Conservation (phyloP, 2,888 invertebrate genomes). For the Hecatera dysodea region DNA sequence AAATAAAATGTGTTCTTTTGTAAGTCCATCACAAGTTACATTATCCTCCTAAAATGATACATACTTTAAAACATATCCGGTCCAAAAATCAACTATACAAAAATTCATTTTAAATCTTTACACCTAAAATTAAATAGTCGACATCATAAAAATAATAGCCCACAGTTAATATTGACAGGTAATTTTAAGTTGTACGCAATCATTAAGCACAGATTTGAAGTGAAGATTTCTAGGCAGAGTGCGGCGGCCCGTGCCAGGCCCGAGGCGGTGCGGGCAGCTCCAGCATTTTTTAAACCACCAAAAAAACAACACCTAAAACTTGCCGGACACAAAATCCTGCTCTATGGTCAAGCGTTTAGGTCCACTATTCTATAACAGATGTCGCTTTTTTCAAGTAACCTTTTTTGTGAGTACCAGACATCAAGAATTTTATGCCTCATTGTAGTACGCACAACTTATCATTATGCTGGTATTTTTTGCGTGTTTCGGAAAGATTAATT, state of each 20-base stretch:
- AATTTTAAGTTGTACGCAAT: conserved; percentile 76
- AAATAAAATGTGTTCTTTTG: too few species aligned
- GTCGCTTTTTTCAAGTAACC: conserved; percentile 57
- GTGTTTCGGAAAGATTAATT: conserved; percentile 67
- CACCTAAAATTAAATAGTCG: conserved; percentile 67
- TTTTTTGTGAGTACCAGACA: conserved; percentile 68
- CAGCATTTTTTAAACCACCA: conserved; percentile 65
- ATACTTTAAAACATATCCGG: conserved; percentile 33
- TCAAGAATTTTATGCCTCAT: conserved; percentile 76
- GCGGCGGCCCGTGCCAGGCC: conserved; percentile 83
- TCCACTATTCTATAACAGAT: conserved; percentile 64
- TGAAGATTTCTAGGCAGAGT: conserved; percentile 80
- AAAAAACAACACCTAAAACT: conserved; percentile 59
- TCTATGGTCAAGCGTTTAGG: conserved; percentile 55
- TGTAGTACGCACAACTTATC: conserved; percentile 69
- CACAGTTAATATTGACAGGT: conserved; percentile 76
- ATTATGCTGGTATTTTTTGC: conserved; percentile 68
- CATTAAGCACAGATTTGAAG: conserved; percentile 74
- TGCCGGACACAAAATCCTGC: conserved; percentile 54
- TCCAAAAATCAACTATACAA: conserved; percentile 35
- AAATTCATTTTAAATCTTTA: conserved; percentile 58
- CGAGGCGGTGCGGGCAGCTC: conserved; percentile 72
- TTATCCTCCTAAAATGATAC: not conserved
- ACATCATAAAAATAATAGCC: conserved; percentile 72
- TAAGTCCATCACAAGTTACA: not conserved